Base-by-base conservation (phyloP, 2,888 invertebrate species). In the Allolobophora icterica region DNA sequence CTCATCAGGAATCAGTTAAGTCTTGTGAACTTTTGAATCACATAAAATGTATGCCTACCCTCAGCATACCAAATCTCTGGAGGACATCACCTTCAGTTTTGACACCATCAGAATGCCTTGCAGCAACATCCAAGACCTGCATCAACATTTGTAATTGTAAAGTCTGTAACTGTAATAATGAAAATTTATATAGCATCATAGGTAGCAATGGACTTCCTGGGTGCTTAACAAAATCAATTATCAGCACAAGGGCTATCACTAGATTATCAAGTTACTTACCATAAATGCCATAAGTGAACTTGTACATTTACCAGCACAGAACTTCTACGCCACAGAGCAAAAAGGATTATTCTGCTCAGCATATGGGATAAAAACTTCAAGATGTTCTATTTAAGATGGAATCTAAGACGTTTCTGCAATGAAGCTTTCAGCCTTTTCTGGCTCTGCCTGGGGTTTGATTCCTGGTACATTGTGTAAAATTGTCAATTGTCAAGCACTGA, bases 61-160 rank as follows among this genome's bases (percentile, higher is more conserved):
- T 38, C 21, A 87, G 34, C 87, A 21, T 34, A 6, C 87, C 34
- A 34, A 87, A 2, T 6, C 87, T 87, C 87, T 34, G n/a, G 4
- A 38, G 38, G 15, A 17, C 21, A 38, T 87, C 87, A 35, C 35
- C 87, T 35, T 87, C 87, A 0, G 34, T 35, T 24, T 38, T 8
- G 34, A 35, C 87, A 19, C 34, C 87, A 35, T 87, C 87, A 34
- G 34, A 35, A 87, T 87, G 87, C n/a, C 34, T 87, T 17, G 87
- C 87, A 87, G 87, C 87, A 19, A 87, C 87, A 87, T 87, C 87
- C 87, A 87, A 35, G 5, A 87, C 87, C 87, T 87, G 8, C 38
- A 87, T n/a, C 38, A 38, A 87, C 87, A 35, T 24, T 42, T 42
- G 42, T 17, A 42, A 42, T 42, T 42, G 17, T 42, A 17, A 52